Conservation (phyloP, 2,113 vertebrate genomes). For the Boulengeromyrus knoepffleri region DNA sequence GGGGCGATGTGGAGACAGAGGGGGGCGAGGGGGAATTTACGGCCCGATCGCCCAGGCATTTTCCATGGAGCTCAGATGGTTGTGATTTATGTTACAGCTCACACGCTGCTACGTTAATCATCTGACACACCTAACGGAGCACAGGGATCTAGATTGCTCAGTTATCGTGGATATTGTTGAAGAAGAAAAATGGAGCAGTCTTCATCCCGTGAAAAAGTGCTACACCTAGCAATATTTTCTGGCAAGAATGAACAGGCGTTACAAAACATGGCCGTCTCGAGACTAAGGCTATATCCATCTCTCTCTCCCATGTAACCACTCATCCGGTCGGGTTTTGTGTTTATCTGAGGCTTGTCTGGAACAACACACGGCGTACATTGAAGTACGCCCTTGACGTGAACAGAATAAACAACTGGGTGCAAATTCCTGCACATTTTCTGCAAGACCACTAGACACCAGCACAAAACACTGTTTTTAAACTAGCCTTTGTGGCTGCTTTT, state of each 20-base stretch:
- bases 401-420: not conserved
- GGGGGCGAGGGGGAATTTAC: not conserved
- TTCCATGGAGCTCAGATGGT: not conserved
- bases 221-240: not conserved
- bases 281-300: not conserved
- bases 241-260: not conserved
- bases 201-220: not conserved
- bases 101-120: not conserved
- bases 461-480: not conserved
- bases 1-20: not conserved
- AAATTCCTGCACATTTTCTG: not conserved
- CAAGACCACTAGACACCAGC: not conserved
- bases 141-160: not conserved
- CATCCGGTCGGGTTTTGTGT: not conserved
- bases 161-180: not conserved
- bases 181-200: not conserved
- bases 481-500: not conserved
- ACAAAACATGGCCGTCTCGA: not conserved
- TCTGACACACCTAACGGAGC: not conserved
- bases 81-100: not conserved
- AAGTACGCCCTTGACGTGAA: not conserved
- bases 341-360: not conserved
- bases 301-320: not conserved
- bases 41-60: not conserved
- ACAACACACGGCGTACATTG: not conserved